phyloP scores from a whole-genome alignment of 2,888 invertebrate genomes.

The Spatulosminthurus flaviceps region DNA sequence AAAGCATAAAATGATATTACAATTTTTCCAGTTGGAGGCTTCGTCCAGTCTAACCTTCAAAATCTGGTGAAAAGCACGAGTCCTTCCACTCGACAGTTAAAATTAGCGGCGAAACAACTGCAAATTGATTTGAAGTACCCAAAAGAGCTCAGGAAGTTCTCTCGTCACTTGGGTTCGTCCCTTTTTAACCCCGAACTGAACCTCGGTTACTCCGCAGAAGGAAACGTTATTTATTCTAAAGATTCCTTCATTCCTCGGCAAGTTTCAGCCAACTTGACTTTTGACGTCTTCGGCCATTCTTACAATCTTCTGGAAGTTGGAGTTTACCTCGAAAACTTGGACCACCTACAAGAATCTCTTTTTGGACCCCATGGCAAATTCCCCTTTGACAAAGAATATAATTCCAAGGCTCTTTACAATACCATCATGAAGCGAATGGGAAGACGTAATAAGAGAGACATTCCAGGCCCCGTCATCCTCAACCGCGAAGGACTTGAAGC shows the following conservation, averaged over 20 bases:
- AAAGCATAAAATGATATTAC: no score
- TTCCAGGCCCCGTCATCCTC: conserved; percentile 22
- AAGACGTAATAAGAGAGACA: not conserved
- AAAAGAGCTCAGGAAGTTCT: conserved; percentile 72
- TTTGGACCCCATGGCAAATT: conserved; percentile 31
- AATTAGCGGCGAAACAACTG: conserved; percentile 65
- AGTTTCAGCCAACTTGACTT: conserved; percentile 76
- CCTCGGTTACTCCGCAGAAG: conserved; percentile 75
- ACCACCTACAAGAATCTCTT: conserved; percentile 22
- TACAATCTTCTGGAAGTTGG: conserved; percentile 78
- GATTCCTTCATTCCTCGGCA: conserved; percentile 81
- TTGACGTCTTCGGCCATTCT: conserved; percentile 80
- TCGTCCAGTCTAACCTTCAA: conserved; percentile 82
- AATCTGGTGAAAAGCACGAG: conserved; percentile 81
- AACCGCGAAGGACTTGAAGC: conserved; percentile 15
- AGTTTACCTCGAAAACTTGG: conserved; percentile 40
- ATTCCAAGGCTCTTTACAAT: not conserved
- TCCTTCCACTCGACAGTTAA: conserved; percentile 75
- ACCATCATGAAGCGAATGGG: not conserved
- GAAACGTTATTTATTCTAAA: conserved; percentile 82
- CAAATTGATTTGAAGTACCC: conserved; percentile 19
- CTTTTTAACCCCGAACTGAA: conserved; percentile 76
- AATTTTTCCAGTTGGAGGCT: conserved; percentile 82
- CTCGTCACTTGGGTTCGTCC: conserved; percentile 76
- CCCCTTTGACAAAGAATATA: not conserved